Evolutionary conservation across 2,797 vertebrate species (phyloP).

Genomic region (Lepus oiostolus): DNA sequence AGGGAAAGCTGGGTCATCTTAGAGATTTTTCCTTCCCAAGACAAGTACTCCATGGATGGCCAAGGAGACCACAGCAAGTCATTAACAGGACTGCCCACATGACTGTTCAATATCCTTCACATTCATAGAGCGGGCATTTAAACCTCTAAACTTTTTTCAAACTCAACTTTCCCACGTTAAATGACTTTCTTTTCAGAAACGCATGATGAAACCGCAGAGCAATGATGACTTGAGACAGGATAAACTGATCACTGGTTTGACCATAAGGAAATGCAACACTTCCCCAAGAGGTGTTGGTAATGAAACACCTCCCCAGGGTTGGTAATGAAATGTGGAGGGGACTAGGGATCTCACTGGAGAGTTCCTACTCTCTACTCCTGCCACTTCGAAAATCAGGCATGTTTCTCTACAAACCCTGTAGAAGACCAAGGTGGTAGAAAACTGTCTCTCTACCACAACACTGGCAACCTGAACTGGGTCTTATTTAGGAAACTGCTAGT

Average conservation of each 20-base stretch:
- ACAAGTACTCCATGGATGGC: background rate
- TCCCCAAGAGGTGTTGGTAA: background rate
- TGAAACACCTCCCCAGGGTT: background rate
- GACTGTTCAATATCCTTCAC: background rate
- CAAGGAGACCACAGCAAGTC: background rate
- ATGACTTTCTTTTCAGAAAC: slow-evolving; percentile 4
- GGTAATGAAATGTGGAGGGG: background rate
- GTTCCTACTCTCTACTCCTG: background rate
- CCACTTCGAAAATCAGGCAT: background rate
- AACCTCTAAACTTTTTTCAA: background rate
- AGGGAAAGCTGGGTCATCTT: background rate
- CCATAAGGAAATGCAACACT: background rate
- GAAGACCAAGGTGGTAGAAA: background rate
- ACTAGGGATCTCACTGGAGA: background rate
- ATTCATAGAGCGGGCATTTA: background rate
- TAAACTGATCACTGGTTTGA: background rate
- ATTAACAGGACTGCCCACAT: background rate
- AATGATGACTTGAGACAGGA: background rate
- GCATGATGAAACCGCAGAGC: background rate
- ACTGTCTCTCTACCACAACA: background rate
- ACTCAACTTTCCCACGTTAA: background rate
- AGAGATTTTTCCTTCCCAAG: background rate
- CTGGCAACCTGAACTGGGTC: background rate
- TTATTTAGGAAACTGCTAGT: background rate
- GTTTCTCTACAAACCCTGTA: slow-evolving; percentile 3